Percentiles rank a stretch among this genome's conserved stretches.
phyloP scores from a whole-genome alignment of 2,888 invertebrate species.

The Parnassius apollo region DNA sequence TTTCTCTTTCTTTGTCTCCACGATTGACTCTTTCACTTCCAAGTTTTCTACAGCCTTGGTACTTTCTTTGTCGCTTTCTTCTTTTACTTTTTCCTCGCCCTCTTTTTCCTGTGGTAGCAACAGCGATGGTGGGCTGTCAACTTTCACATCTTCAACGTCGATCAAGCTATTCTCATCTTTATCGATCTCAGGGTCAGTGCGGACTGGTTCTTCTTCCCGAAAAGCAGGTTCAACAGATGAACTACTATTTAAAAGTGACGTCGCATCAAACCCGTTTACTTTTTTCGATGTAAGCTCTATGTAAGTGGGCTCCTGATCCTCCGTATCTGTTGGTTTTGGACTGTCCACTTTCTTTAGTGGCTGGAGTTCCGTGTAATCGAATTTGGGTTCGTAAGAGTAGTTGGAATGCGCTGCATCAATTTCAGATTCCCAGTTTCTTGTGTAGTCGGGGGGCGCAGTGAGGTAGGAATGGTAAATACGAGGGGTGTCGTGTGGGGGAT shows the following conservation, averaged over 20 bases:
- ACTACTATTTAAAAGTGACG: conserved; percentile 50
- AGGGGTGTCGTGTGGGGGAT: conserved; percentile 71
- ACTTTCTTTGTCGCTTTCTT: conserved; percentile 49
- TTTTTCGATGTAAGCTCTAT: conserved; percentile 72
- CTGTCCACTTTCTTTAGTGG: conserved; percentile 71
- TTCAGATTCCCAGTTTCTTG: conserved; percentile 77
- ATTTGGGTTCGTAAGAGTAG: conserved; percentile 66
- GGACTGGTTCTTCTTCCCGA: conserved; percentile 67
- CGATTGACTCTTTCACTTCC: conserved; percentile 54
- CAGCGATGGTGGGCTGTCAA: conserved; percentile 53
- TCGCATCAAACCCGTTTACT: conserved; percentile 52
- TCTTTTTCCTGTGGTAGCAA: conserved; percentile 45
- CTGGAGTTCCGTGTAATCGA: conserved; percentile 67
- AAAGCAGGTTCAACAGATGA: conserved; percentile 65
- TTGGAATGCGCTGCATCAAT: conserved; percentile 75
- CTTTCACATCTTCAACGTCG: conserved; percentile 73
- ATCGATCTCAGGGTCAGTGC: conserved; percentile 73
- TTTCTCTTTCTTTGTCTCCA: conserved; percentile 60
- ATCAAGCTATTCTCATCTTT: conserved; percentile 74
- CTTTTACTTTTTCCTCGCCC: conserved; percentile 36
- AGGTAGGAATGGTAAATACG: conserved; percentile 68
- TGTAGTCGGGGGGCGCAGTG: conserved; percentile 71
- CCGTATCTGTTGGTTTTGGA: conserved; percentile 57
- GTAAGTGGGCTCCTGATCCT: conserved; percentile 69
- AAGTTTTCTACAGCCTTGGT: conserved; percentile 54